phyloP scores from a whole-genome alignment of 2,113 vertebrate species.

The Sinocyclocheilus maitianheensis region DNA sequence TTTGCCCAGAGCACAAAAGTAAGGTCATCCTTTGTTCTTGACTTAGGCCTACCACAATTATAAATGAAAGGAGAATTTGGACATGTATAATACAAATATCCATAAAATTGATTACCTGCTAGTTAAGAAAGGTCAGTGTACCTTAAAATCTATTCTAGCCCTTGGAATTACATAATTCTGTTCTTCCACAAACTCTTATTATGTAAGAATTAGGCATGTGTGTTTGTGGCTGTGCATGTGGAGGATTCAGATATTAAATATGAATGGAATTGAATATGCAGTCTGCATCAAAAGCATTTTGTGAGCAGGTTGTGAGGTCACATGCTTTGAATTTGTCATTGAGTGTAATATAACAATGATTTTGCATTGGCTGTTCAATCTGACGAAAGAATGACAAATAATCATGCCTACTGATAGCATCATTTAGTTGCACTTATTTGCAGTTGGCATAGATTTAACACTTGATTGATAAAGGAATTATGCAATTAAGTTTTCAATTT shows the following conservation, averaged over 20 bases:
- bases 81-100: background rate
- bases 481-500: background rate
- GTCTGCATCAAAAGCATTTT: slow-evolving; percentile 5
- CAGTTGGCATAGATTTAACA: background rate
- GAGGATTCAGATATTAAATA: slow-evolving; percentile 33
- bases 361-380: no score
- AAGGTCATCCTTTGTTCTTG: background rate
- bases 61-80: background rate
- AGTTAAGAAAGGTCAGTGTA: background rate
- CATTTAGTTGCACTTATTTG: background rate
- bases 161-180: background rate
- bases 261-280: slow-evolving; percentile 40
- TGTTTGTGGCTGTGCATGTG: slow-evolving; percentile 22
- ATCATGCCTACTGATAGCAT: no score
- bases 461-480: background rate
- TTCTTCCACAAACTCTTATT: slow-evolving; percentile 3
- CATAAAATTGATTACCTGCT: background rate
- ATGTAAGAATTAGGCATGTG: slow-evolving; percentile 23
- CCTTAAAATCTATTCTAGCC: background rate
- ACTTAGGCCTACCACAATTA: background rate
- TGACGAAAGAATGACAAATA: no score
- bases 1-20: background rate
- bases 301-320: background rate
- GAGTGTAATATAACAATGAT: no score
- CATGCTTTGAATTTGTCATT: background rate